Conservation (phyloP, 1,140 invertebrate species). For the Idris sp. region DNA sequence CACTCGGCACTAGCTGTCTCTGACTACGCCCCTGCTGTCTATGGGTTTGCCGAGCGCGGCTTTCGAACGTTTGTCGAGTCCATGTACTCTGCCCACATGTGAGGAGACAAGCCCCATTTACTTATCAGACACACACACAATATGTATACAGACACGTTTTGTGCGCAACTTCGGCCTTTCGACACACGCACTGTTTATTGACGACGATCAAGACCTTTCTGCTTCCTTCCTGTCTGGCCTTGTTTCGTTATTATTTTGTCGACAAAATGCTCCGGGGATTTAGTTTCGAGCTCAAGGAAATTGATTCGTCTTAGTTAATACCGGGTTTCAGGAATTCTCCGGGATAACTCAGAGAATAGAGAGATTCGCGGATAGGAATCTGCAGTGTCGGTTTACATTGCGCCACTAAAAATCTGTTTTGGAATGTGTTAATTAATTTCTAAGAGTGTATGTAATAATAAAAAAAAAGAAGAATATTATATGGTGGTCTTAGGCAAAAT, state of each 20-base stretch:
- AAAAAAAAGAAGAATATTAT: too few relatives aligned
- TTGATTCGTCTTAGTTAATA: slow-evolving; percentile 34
- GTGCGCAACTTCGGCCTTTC: slow-evolving; percentile 42
- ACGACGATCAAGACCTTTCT: slow-evolving; percentile 48
- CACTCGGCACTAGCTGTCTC: slow-evolving; percentile 67
- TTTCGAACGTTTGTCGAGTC: slow-evolving; percentile 50
- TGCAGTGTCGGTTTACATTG: not conserved
- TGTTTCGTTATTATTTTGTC: slow-evolving; percentile 34
- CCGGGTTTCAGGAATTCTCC: slow-evolving; percentile 7
- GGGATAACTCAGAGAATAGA: not conserved
- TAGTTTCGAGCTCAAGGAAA: slow-evolving; percentile 14
- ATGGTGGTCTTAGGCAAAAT: too few relatives aligned
- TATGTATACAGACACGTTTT: too few relatives aligned
- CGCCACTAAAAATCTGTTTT: too few relatives aligned
- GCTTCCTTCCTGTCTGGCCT: slow-evolving; percentile 34
- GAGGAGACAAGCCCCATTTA: slow-evolving; percentile 55
- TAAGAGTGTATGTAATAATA: too few relatives aligned
- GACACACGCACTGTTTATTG: slow-evolving; percentile 70
- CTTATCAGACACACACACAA: slow-evolving; percentile 26
- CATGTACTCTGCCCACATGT: slow-evolving; percentile 51
- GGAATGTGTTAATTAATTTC: too few relatives aligned
- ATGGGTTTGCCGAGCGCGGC: slow-evolving; percentile 57
- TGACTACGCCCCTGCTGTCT: slow-evolving; percentile 61
- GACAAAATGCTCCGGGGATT: slow-evolving; percentile 3
- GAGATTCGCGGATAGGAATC: not conserved